phyloP scores from a whole-genome alignment of 2,888 invertebrate species.

The Rambutsinella grinnellia region DNA sequence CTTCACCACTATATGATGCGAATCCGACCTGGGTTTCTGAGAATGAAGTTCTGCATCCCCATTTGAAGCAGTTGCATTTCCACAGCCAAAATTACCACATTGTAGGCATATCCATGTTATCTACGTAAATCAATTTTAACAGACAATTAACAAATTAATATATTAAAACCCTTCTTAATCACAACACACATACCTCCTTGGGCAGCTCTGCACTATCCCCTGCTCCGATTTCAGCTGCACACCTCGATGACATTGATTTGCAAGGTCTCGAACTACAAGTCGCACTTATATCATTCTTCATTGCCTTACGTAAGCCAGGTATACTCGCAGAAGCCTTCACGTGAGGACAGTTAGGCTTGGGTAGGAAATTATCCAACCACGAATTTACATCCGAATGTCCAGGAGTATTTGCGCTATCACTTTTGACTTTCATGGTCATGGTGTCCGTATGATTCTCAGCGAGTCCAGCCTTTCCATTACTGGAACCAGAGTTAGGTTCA shows the following conservation, averaged over 20 bases:
- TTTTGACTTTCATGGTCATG: too few relatives aligned
- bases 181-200: conserved; percentile 26
- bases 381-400: not conserved
- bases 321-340: conserved; percentile 44
- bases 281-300: conserved; percentile 40
- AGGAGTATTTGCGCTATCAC: not conserved
- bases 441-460: too few relatives aligned
- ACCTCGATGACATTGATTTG: too few relatives aligned
- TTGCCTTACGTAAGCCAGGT: conserved; percentile 52
- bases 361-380: too few relatives aligned
- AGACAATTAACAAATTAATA: not conserved
- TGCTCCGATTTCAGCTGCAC: conserved; percentile 15
- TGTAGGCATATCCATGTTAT: conserved; percentile 88
- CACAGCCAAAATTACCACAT: conserved; percentile 85
- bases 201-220: conserved; percentile 35
- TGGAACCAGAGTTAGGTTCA: too few relatives aligned
- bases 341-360: conserved; percentile 27
- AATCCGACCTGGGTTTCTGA: conserved; percentile 81
- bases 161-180: not conserved
- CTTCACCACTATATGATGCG: conserved; percentile 78
- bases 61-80: conserved; percentile 73
- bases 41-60: conserved; percentile 78
- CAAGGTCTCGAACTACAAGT: conserved; percentile 37
- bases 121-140: too few relatives aligned
- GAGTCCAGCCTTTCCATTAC: not conserved